Evolutionary conservation across 1,140 invertebrate genomes (phyloP).

Genomic region (Nasonia vitripennis): DNA sequence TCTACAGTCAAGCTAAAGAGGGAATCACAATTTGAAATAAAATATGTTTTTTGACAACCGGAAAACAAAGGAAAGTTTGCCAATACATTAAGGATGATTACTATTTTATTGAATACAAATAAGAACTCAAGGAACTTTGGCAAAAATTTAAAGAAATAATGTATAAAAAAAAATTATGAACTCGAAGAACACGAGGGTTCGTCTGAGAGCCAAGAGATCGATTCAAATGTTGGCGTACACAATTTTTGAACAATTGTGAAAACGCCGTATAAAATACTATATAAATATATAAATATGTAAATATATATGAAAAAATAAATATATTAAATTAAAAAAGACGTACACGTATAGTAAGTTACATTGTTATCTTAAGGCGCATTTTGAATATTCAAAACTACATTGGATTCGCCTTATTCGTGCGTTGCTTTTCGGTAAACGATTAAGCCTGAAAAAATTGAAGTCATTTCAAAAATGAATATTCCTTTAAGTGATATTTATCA

Average conservation of each 20-base stretch:
- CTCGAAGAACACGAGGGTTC: constrained; percentile 61
- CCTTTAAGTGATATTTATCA: neutral
- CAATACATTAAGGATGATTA: constrained; percentile 46
- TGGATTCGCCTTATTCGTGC: neutral
- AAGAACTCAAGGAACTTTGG: constrained; percentile 50
- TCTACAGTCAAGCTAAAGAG: constrained; percentile 26
- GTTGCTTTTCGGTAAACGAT: neutral
- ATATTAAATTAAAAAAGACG: constrained; percentile 74
- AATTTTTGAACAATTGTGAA: constrained; percentile 60
- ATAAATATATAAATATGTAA: constrained; percentile 75
- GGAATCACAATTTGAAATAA: constrained; percentile 33
- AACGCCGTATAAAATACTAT: constrained; percentile 74
- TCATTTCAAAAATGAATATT: neutral
- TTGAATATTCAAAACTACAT: neutral
- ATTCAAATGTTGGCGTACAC: constrained; percentile 62
- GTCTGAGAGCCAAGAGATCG: constrained; percentile 73
- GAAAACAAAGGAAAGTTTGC: constrained; percentile 51
- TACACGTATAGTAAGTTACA: constrained; percentile 63
- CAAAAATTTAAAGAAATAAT: constrained; percentile 42
- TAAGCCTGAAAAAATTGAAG: neutral
- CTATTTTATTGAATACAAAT: constrained; percentile 21
- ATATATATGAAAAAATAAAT: constrained; percentile 74
- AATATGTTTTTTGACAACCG: constrained; percentile 49
- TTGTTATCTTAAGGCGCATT: constrained; percentile 14
- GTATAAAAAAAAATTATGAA: constrained; percentile 49